Conservation (phyloP, 2,888 invertebrate genomes). For the Stomorhina lunata region DNA sequence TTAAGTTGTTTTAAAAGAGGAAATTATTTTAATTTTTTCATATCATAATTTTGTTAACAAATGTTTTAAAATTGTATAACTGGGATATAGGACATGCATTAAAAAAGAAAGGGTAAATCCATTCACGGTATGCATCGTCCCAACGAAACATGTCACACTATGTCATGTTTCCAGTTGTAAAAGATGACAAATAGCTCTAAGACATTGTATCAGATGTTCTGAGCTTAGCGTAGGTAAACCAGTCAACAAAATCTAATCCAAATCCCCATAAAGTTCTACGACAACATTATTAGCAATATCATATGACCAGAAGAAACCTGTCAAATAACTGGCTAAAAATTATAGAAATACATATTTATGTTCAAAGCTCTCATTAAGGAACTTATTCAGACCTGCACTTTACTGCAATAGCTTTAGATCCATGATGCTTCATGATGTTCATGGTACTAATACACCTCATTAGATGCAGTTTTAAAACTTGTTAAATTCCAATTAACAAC, state of each 20-base stretch:
- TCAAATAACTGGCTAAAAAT: neutral
- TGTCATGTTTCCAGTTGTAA: neutral
- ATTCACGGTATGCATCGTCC: too few species aligned
- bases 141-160: neutral
- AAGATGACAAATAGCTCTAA: conserved; percentile 39
- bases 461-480: conserved; percentile 74
- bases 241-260: conserved; percentile 8
- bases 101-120: too few species aligned
- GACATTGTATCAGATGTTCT: conserved; percentile 1
- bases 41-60: too few species aligned
- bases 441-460: conserved; percentile 67
- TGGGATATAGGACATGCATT: too few species aligned
- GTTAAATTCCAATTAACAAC: conserved; percentile 77
- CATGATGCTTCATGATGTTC: conserved; percentile 38
- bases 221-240: conserved; percentile 22
- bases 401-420: too few species aligned
- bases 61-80: too few species aligned
- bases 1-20: too few species aligned
- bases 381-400: neutral
- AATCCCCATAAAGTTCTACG: neutral
- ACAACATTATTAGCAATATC: neutral
- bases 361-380: neutral
- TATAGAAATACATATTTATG: neutral
- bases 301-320: neutral
- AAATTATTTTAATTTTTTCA: too few species aligned